Conservation (phyloP, 2,888 invertebrate genomes). For the Caenorhabditis auriculariae region DNA sequence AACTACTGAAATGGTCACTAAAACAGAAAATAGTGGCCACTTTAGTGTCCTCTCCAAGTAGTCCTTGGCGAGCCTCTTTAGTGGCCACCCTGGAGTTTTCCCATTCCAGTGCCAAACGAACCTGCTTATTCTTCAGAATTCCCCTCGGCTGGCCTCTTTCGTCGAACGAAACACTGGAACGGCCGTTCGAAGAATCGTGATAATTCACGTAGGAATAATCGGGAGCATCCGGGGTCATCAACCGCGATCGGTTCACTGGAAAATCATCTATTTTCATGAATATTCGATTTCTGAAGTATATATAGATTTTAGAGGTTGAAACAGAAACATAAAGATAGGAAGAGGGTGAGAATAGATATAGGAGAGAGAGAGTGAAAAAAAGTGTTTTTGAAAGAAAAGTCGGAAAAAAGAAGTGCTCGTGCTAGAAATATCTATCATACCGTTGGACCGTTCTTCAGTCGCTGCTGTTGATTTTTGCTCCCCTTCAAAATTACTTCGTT, state of each 20-base stretch:
- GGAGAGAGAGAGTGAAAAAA: too few relatives aligned
- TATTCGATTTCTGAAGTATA: too few relatives aligned
- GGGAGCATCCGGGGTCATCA: constrained; percentile 41
- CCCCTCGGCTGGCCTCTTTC: constrained; percentile 40
- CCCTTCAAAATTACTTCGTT: too few relatives aligned
- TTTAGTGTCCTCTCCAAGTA: not conserved
- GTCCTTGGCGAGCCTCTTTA: not conserved
- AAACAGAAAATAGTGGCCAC: not conserved
- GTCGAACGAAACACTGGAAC: constrained; percentile 28
- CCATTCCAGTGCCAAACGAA: too few relatives aligned
- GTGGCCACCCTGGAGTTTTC: not conserved
- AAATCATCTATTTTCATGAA: not conserved
- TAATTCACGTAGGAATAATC: constrained; percentile 60
- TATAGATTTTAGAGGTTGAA: too few relatives aligned
- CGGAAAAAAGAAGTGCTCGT: too few relatives aligned
- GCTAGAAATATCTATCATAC: too few relatives aligned
- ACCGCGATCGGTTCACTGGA: constrained; percentile 8
- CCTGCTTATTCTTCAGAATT: constrained; percentile 61
- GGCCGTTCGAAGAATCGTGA: constrained; percentile 50
- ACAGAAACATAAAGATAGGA: too few relatives aligned
- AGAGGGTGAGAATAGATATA: too few relatives aligned
- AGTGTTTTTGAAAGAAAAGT: not conserved
- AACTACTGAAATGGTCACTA: too few relatives aligned
- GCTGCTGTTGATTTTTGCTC: too few relatives aligned
- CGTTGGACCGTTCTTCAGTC: too few relatives aligned